Conservation (phyloP, 2,113 vertebrate species). For the Balaenoptera acutorostrata region DNA sequence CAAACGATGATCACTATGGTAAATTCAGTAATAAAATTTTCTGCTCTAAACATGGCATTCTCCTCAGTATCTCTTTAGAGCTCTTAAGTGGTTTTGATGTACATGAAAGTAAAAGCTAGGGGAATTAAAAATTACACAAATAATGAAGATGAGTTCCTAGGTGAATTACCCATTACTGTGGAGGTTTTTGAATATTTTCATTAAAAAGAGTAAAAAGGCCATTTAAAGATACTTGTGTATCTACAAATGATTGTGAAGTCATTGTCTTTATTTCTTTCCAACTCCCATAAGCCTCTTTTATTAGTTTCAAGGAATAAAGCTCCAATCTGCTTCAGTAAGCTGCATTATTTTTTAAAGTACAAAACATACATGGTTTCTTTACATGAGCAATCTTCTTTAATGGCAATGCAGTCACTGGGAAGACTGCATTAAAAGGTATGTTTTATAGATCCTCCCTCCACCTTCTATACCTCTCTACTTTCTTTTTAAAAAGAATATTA, state of each 20-base stretch:
- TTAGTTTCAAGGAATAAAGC: slow-evolving; percentile 65
- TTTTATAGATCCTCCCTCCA: not conserved
- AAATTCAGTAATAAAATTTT: slow-evolving; percentile 64
- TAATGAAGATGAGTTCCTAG: slow-evolving; percentile 55
- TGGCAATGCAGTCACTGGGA: slow-evolving; percentile 6
- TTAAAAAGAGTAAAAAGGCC: slow-evolving; percentile 66
- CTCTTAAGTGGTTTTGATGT: slow-evolving; percentile 60
- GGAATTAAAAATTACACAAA: slow-evolving; percentile 73
- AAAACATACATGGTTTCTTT: not conserved
- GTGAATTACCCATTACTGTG: slow-evolving; percentile 67
- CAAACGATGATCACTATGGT: slow-evolving; percentile 52
- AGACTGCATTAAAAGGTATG: not conserved
- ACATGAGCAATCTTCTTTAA: slow-evolving; percentile 37
- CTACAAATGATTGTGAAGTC: slow-evolving; percentile 60
- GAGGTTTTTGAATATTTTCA: slow-evolving; percentile 62
- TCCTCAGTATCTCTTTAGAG: slow-evolving; percentile 55
- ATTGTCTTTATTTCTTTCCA: slow-evolving; percentile 64
- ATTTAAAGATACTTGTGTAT: slow-evolving; percentile 47
- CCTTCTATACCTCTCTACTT: not conserved
- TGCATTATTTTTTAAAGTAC: slow-evolving; percentile 58
- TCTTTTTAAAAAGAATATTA: not conserved
- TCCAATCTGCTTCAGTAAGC: slow-evolving; percentile 54
- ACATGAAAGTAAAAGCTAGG: slow-evolving; percentile 59
- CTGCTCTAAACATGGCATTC: slow-evolving; percentile 54
- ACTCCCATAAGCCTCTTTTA: slow-evolving; percentile 59